phyloP scores from a whole-genome alignment of 2,888 invertebrate genomes.

The Hypomecis punctinalis region DNA sequence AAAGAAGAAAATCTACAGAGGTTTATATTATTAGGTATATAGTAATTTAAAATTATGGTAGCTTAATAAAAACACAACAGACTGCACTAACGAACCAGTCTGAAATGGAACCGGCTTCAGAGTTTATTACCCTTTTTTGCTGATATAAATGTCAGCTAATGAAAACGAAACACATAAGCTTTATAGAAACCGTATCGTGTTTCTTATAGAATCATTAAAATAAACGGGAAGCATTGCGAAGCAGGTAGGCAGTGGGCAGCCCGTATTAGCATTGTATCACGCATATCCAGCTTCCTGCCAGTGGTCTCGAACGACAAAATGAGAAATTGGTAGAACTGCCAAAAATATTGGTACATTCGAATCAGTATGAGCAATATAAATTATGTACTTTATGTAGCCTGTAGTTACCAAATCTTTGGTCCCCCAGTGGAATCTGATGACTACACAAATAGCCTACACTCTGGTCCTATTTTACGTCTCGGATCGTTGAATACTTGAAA shows the following conservation, averaged over 20 bases:
- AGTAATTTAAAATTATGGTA: constrained; percentile 7
- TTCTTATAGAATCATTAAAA: constrained; percentile 26
- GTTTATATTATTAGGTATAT: neutral
- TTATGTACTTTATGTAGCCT: too few relatives aligned
- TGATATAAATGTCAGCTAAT: constrained; percentile 26
- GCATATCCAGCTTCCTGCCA: constrained; percentile 23
- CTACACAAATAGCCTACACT: too few relatives aligned
- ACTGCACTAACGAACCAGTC: constrained; percentile 30
- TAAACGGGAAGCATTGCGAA: constrained; percentile 25
- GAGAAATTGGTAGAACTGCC: too few relatives aligned
- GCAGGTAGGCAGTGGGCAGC: constrained; percentile 14
- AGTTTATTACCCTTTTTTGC: constrained; percentile 27
- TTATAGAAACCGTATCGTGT: constrained; percentile 21
- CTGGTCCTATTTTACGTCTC: too few relatives aligned
- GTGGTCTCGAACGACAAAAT: too few relatives aligned
- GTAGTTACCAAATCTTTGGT: too few relatives aligned
- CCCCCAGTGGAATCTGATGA: too few relatives aligned
- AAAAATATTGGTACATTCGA: too few relatives aligned
- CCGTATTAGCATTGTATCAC: constrained; percentile 43
- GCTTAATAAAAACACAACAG: constrained; percentile 18
- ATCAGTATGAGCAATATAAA: too few relatives aligned
- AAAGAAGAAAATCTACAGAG: neutral
- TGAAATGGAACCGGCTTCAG: constrained; percentile 12
- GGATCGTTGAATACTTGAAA: too few relatives aligned
- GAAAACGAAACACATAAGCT: constrained; percentile 19